Conservation (phyloP, 1,140 invertebrate species). For the Camponotus pennsylvanicus region DNA sequence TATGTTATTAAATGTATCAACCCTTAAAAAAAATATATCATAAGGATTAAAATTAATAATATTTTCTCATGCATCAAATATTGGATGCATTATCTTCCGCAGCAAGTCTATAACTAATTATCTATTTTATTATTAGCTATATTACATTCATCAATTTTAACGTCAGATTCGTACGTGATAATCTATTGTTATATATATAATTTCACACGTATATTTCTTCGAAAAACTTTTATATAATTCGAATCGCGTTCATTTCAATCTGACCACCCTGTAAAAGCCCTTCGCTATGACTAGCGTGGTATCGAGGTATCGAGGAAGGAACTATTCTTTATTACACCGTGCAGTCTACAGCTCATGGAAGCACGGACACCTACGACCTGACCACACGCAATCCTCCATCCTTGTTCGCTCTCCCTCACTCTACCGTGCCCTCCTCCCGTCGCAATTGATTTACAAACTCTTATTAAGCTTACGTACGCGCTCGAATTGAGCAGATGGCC, state of each 20-base stretch:
- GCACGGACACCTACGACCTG: constrained; percentile 58
- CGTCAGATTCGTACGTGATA: background rate
- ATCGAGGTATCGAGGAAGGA: constrained; percentile 13
- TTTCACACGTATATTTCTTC: background rate
- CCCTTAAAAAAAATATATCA: background rate
- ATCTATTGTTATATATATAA: no score
- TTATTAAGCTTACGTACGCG: constrained; percentile 54
- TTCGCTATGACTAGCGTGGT: constrained; percentile 16
- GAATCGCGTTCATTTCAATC: constrained; percentile 8
- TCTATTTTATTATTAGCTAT: background rate
- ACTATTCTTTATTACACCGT: background rate
- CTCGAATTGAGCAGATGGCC: constrained; percentile 60
- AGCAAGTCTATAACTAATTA: background rate
- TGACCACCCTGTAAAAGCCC: constrained; percentile 37
- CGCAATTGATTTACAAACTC: constrained; percentile 60
- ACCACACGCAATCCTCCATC: constrained; percentile 61
- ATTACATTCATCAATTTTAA: constrained; percentile 4
- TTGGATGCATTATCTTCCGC: no score
- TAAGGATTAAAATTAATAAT: background rate
- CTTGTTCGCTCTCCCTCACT: background rate
- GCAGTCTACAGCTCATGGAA: constrained; percentile 19
- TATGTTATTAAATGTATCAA: background rate
- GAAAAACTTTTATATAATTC: no score
- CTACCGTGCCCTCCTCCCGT: background rate
- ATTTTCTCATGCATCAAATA: no score